Percentiles rank a stretch among this genome's conserved stretches.
phyloP scores from a whole-genome alignment of 1,140 invertebrate species.

The Drosophila seguyi region DNA sequence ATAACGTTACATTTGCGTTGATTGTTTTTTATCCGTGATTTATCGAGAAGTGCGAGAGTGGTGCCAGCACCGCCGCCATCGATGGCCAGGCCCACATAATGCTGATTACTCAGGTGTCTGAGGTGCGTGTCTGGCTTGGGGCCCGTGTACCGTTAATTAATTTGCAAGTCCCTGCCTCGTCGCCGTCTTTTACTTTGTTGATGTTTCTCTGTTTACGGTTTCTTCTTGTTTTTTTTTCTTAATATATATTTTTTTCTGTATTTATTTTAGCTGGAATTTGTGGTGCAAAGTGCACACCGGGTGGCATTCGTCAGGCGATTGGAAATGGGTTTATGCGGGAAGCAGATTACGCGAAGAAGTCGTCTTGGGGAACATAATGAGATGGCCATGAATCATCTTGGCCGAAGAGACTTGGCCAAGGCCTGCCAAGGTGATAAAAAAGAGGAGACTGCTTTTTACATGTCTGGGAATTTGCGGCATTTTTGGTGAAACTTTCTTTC shows the following conservation, averaged over 20 bases:
- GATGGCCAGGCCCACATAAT: conserved; percentile 73
- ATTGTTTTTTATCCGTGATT: conserved; percentile 74
- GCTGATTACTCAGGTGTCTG: conserved; percentile 80
- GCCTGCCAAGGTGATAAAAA: neutral
- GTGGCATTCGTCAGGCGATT: conserved; percentile 45
- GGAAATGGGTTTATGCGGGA: conserved; percentile 38
- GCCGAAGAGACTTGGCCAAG: too few relatives aligned
- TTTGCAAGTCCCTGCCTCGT: conserved; percentile 62
- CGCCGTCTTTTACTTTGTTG: conserved; percentile 29
- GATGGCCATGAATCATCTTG: conserved; percentile 6
- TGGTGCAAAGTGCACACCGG: conserved; percentile 55
- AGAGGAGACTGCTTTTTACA: neutral
- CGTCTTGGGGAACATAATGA: neutral
- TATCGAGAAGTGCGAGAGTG: conserved; percentile 62
- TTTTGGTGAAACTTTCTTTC: conserved; percentile 4
- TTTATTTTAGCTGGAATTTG: conserved; percentile 47
- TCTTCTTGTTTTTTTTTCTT: neutral
- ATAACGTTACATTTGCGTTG: conserved; percentile 80
- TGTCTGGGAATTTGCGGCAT: conserved; percentile 5
- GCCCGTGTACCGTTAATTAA: conserved; percentile 79
- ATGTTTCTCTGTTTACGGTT: conserved; percentile 19
- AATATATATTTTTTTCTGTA: conserved; percentile 7
- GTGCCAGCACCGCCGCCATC: conserved; percentile 45
- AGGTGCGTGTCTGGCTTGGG: conserved; percentile 48
- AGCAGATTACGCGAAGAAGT: conserved; percentile 13